Conservation (phyloP, 2,888 invertebrate genomes). For the Amblyteles armatorius region DNA sequence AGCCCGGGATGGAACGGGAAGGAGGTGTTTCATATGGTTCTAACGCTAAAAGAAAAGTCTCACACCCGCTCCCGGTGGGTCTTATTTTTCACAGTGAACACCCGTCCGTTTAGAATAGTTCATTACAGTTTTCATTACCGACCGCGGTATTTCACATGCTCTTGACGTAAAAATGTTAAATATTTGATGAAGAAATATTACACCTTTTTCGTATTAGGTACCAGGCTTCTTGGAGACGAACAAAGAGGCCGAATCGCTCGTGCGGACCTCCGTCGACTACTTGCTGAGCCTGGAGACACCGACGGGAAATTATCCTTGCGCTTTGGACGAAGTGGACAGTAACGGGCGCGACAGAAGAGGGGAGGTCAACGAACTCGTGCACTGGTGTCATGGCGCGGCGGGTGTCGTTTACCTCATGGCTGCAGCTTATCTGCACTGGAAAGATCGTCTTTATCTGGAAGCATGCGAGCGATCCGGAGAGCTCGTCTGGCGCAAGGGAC, state of each 20-base stretch:
- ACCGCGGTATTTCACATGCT: background rate
- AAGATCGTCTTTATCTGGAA: conserved; percentile 90
- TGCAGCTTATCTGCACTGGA: conserved; percentile 91
- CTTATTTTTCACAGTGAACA: too few species aligned
- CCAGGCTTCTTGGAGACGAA: conserved; percentile 87
- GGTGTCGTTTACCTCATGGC: conserved; percentile 93
- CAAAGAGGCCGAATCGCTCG: conserved; percentile 86
- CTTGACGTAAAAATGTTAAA: background rate
- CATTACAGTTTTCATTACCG: too few species aligned
- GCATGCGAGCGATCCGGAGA: conserved; percentile 90
- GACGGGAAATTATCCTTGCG: conserved; percentile 92
- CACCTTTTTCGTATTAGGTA: conserved; percentile 31
- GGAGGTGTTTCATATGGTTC: too few species aligned
- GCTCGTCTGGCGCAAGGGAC: conserved; percentile 92
- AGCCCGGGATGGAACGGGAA: too few species aligned
- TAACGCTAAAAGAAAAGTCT: too few species aligned
- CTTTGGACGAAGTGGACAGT: conserved; percentile 89
- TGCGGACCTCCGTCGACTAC: conserved; percentile 89
- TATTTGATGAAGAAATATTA: background rate
- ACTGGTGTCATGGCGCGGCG: conserved; percentile 97
- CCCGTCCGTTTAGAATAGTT: too few species aligned
- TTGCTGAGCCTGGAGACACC: conserved; percentile 88
- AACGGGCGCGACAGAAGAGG: conserved; percentile 80
- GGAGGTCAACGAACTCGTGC: conserved; percentile 89
- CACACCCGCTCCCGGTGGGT: too few species aligned